Evolutionary conservation across 2,888 invertebrate species (phyloP), one percentile per base, ranked within the genome.

Genomic region (Sarcophaga rosellei): DNA sequence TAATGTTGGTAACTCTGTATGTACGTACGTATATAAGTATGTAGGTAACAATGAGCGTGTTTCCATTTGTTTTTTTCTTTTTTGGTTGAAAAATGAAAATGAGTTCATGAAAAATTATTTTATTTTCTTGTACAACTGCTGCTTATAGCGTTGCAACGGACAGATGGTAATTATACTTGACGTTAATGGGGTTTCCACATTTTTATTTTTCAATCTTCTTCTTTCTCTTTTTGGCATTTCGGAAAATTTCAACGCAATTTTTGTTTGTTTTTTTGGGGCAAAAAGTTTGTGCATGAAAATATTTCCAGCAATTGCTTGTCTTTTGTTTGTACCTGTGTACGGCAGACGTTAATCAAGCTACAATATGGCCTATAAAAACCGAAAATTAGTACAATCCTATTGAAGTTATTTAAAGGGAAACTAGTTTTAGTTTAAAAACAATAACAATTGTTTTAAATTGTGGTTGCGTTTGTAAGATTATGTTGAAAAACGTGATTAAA

Each of bases 161-260:
- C 88, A 87, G 88, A 88, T 84, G 87, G 84, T 89, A 88, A 88
- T 89, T 89, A 89, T 72, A 87, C 87, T 87, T 86, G 88, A 88
- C 86, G 86, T 86, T 86, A 77, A 69, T 85, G 81, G 79, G 65
- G 62, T 69, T 66, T 65, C 23, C 11, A 23, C 25, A 59, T 81
- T 69, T 23, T 62, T 44, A 4, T 15, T 53, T 53, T 53, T 53
- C 12, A 53, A 3, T 65, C 21, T 76, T 62, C 6, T 62, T 61
- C 12, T 53, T 15, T 25, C 66, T 65, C 57, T 47, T 20, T 61
- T 69, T 61, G 44, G 72, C 20, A 17, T 17, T 62, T 17, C 20
- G 15, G n/a, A 47, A 57, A n/a, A 59, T 21, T 66, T 73, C 2
- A 65, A 35, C 20, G 61, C 0, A 15, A 15, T 12, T 12, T 12